Evolutionary conservation across 2,888 invertebrate genomes (phyloP).

Genomic region (Sarcophaga variegata): DNA sequence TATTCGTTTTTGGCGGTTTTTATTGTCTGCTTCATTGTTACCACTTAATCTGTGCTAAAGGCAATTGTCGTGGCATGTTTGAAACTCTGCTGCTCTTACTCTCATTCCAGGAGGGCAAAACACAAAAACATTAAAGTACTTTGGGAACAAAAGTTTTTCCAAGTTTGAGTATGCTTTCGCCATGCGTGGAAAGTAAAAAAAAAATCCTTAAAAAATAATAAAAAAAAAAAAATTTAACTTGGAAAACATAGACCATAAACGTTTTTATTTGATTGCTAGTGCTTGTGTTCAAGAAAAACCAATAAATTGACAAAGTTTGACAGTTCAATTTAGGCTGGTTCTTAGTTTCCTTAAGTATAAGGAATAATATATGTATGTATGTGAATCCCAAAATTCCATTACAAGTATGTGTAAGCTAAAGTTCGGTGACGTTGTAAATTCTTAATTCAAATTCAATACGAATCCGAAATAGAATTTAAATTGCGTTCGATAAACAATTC

Average conservation of each 20-base stretch:
- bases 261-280: constrained; percentile 59
- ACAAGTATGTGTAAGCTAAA: constrained; percentile 31
- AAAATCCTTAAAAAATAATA: constrained; percentile 37
- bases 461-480: constrained; percentile 24
- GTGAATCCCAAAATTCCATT: not conserved
- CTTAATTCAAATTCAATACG: constrained; percentile 9
- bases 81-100: constrained; percentile 20
- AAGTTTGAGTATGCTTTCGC: constrained; percentile 57
- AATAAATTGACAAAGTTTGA: constrained; percentile 71
- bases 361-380: not conserved
- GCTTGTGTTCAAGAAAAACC: constrained; percentile 61
- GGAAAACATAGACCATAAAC: not conserved
- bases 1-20: constrained; percentile 63
- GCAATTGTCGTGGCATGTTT: constrained; percentile 63
- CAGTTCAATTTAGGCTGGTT: constrained; percentile 70
- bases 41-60: constrained; percentile 65
- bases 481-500: constrained; percentile 26
- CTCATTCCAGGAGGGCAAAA: not conserved
- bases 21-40: constrained; percentile 66
- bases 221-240: not conserved
- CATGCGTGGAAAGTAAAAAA: constrained; percentile 65
- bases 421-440: constrained; percentile 19
- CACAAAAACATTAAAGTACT: constrained; percentile 53
- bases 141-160: constrained; percentile 51
- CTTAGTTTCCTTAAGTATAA: constrained; percentile 30